Base-by-base conservation (phyloP, 2,888 invertebrate genomes). In the Salticus scenicus region DNA sequence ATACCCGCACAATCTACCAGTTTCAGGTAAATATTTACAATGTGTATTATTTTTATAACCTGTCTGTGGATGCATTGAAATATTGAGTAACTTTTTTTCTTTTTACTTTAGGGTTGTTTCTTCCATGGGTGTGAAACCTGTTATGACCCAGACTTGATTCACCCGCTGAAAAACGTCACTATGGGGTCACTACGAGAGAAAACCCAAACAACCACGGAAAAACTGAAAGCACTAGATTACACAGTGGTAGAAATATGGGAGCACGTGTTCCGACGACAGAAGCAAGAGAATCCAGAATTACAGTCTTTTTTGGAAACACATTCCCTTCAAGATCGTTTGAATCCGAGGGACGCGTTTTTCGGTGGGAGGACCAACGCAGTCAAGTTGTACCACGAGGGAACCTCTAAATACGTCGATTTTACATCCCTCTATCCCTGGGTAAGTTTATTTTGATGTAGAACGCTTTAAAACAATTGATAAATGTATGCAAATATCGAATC, bases 371-470 rank as follows among this genome's bases (percentile, higher is more conserved):
- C 47, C 2, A 47, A 47, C 17, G 47, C 47, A 47, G 47, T 47
- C 10, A 47, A 47, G 17, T 14, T 47, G 7, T 47, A 12, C 17
- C 17, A 47, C 17, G 17, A n/a, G 2, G 47, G 47, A 5, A 17
- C 47, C 12, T 7, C 47, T 17, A 47, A 47, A 14, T 47, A 47
- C 17, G 47, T 47, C 2, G 47, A 47, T 17, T 47, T 47, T 17
- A 47, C 47, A 47, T 47, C 47, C 7, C 17, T 47, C 7, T 47
- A 47, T 47, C 47, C 47, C 7, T 47, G 47, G 47, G 47, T 47
- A 47, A 47, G 47, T 47, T 10, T 90, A 90, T 74, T 89, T 7
- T 10, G 10, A 37, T 7, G n/a, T n/a, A n/a, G n/a, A n/a, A n/a
- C n/a, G n/a, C n/a, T 37, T 10, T 37, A 37, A 4, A 37, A 37